Evolutionary conservation across 2,888 invertebrate species (phyloP).

Genomic region (Pasiphila rectangulata): DNA sequence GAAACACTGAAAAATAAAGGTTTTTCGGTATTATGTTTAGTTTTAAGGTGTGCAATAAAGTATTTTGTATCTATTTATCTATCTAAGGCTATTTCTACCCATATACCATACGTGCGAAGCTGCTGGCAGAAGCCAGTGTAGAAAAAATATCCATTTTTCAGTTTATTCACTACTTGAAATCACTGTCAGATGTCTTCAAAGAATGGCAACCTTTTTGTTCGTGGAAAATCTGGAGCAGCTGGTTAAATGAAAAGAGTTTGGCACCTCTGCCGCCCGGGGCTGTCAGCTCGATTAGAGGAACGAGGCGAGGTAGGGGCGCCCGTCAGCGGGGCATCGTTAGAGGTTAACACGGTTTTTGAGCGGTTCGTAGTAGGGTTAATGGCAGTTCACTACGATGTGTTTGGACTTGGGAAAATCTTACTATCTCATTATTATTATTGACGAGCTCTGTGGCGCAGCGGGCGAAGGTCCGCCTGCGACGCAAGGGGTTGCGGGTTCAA

Average conservation of each 20-base stretch:
- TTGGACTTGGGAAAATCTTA: conserved; percentile 12
- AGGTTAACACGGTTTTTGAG: conserved; percentile 50
- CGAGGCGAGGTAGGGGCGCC: conserved; percentile 36
- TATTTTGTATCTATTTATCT: too few relatives aligned
- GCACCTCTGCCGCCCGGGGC: conserved; percentile 11
- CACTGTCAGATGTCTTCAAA: background rate
- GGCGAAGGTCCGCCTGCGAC: too few relatives aligned
- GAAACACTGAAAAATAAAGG: too few relatives aligned
- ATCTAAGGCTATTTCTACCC: too few relatives aligned
- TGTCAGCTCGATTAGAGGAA: conserved; percentile 39
- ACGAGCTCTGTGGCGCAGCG: too few relatives aligned
- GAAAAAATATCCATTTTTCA: too few relatives aligned
- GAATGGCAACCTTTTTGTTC: background rate
- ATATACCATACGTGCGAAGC: too few relatives aligned
- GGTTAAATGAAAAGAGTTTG: background rate
- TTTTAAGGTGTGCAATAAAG: too few relatives aligned
- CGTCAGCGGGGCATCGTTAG: conserved; percentile 51
- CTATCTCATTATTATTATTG: background rate
- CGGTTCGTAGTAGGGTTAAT: conserved; percentile 36
- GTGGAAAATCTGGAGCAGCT: background rate
- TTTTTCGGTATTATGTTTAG: too few relatives aligned
- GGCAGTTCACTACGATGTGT: conserved; percentile 17
- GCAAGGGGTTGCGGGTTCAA: too few relatives aligned
- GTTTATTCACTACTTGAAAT: too few relatives aligned
- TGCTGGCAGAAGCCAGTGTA: too few relatives aligned